A percentile compares a stretch with the other conserved stretches of the same genome.
Evolutionary conservation across 2,888 invertebrate species (phyloP).

Genomic region (Digitonthophagus gazella): DNA sequence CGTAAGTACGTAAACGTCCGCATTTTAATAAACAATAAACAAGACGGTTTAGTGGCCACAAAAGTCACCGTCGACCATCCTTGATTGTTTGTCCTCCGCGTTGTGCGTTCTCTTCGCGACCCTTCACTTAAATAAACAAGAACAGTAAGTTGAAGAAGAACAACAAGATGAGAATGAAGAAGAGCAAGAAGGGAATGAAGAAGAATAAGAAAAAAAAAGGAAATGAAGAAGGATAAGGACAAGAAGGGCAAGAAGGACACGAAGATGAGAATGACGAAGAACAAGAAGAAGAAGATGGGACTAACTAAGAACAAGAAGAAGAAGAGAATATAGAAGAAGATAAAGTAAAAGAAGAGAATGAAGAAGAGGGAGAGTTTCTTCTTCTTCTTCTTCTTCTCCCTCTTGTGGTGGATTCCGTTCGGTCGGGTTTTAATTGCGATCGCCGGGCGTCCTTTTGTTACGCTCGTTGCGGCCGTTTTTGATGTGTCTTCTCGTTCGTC

Average conservation of each 20-base stretch:
- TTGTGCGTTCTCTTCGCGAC: not conserved
- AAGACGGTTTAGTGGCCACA: conserved; percentile 44
- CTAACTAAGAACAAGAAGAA: not conserved
- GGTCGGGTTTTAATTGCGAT: not conserved
- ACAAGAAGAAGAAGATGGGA: not conserved
- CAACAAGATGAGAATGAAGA: not conserved
- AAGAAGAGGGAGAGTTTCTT: no score
- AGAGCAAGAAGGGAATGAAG: not conserved
- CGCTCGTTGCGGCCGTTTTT: not conserved
- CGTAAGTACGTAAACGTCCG: conserved; percentile 38
- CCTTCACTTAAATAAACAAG: no score
- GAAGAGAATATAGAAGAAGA: no score
- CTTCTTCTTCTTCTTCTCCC: no score
- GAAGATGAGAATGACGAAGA: no score
- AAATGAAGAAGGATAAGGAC: no score
- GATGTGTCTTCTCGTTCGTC: not conserved
- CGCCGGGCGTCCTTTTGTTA: not conserved
- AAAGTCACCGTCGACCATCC: conserved; percentile 36
- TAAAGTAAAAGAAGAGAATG: no score
- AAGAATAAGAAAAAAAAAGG: no score
- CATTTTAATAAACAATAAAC: conserved; percentile 49
- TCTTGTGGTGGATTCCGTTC: not conserved
- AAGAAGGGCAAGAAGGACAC: no score
- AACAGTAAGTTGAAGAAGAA: not conserved
- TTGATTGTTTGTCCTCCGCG: not conserved